These are phyloP conservation scores for Ectobius pallidus DNA, from an alignment of 2,888 invertebrate genomes.

Conservation along the genomic window DNA sequence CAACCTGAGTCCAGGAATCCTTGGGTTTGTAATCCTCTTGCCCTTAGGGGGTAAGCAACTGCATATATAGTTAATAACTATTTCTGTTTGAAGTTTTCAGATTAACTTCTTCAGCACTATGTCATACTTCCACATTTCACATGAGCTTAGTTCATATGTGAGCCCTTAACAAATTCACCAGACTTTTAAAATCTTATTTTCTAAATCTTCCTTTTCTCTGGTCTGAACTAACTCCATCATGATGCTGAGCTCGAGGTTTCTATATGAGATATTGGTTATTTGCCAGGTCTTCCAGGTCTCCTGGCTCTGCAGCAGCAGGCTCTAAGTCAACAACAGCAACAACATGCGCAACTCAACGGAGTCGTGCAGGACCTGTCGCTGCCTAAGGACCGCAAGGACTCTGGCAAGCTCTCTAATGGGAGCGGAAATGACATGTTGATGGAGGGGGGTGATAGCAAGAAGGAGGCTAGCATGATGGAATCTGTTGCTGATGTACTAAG, in stretches of 20 bases:
- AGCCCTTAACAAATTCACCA: no score
- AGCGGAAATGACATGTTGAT: constrained; percentile 39
- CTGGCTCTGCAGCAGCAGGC: constrained; percentile 79
- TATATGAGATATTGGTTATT: constrained; percentile 19
- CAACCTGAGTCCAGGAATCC: no score
- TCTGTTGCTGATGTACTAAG: constrained; percentile 72
- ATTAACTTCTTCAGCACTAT: no score
- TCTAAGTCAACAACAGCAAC: constrained; percentile 39
- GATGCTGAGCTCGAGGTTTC: no score
- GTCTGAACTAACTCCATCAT: not conserved
- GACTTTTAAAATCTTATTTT: no score
- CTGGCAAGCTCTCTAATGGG: constrained; percentile 49
- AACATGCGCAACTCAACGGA: constrained; percentile 61
- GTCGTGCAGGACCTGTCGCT: constrained; percentile 83
- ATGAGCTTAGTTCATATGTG: no score
- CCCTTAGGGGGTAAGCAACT: no score
- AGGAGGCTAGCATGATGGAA: constrained; percentile 63
- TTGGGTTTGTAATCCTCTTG: no score
- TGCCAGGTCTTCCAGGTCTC: constrained; percentile 56
- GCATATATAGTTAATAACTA: no score
- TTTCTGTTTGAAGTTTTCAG: no score
- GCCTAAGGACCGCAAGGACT: constrained; percentile 62
- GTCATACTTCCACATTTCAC: no score
- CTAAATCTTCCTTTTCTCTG: no score
- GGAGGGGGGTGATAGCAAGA: constrained; percentile 43